Conservation (phyloP, 2,113 vertebrate species). For the Microtus ochrogaster region DNA sequence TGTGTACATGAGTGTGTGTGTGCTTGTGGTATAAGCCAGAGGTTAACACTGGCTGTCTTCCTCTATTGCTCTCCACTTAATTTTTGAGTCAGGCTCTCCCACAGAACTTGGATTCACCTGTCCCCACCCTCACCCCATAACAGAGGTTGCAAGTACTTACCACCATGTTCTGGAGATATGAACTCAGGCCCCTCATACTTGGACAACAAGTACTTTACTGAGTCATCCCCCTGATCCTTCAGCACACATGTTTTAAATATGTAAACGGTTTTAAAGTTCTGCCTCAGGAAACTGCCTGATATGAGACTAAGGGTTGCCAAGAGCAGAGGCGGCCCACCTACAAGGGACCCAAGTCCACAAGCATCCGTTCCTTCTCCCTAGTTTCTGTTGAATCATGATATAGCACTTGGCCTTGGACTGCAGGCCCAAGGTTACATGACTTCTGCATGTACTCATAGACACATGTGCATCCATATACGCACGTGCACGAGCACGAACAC, state of each 20-base stretch:
- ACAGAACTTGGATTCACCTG: background rate
- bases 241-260: background rate
- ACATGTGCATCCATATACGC: background rate
- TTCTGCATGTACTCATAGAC: background rate
- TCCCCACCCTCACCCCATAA: background rate
- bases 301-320: background rate
- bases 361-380: background rate
- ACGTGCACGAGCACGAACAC: no score
- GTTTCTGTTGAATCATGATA: background rate
- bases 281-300: background rate
- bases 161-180: background rate
- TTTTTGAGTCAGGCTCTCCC: background rate
- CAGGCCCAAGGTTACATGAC: background rate
- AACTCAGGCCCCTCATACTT: background rate
- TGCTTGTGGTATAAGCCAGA: background rate
- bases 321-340: background rate
- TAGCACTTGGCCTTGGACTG: background rate
- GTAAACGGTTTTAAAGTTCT: background rate
- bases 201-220: background rate
- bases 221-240: background rate
- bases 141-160: background rate
- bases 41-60: background rate
- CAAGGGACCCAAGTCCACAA: background rate
- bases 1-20: background rate
- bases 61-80: background rate